phyloP scores from a whole-genome alignment of 2,797 vertebrate genomes.

The Acipenser ruthenus region DNA sequence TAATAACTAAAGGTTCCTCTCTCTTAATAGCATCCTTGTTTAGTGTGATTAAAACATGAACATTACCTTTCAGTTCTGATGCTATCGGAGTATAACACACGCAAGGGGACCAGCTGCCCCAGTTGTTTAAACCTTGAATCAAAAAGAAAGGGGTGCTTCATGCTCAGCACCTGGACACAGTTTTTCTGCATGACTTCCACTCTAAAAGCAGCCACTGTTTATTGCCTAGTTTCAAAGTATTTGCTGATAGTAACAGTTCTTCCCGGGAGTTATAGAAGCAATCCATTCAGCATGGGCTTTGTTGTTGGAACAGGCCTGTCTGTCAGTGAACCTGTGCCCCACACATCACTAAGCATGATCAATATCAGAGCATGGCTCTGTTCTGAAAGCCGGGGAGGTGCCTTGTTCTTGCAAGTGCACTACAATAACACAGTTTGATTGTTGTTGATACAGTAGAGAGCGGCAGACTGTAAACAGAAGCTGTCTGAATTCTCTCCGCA shows the following conservation, averaged over 20 bases:
- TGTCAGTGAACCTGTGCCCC: slow-evolving; percentile 27
- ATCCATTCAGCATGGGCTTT: slow-evolving; percentile 19
- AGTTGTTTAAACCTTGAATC: slow-evolving; percentile 27
- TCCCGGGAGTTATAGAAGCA: slow-evolving; percentile 20
- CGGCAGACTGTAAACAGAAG: slow-evolving; percentile 27
- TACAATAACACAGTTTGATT: slow-evolving; percentile 15
- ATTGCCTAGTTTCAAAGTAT: slow-evolving; percentile 12
- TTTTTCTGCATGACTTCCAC: slow-evolving; percentile 50
- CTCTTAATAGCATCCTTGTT: not conserved
- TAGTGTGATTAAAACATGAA: not conserved
- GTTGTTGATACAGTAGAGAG: slow-evolving; percentile 24
- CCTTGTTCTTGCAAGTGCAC: slow-evolving; percentile 13
- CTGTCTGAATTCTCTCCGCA: slow-evolving; percentile 13
- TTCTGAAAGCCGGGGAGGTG: slow-evolving; percentile 7
- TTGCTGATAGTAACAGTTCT: slow-evolving; percentile 8
- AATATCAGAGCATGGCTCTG: slow-evolving; percentile 24
- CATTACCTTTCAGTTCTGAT: slow-evolving; percentile 12
- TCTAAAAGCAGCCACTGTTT: slow-evolving; percentile 52
- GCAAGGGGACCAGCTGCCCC: slow-evolving; percentile 29
- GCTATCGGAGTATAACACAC: slow-evolving; percentile 3
- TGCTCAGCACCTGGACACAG: slow-evolving; percentile 57
- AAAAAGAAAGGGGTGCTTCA: slow-evolving; percentile 43
- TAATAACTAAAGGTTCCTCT: not conserved
- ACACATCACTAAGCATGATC: slow-evolving; percentile 26
- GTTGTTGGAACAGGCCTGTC: slow-evolving; percentile 24